Evolutionary conservation across 2,797 vertebrate species (phyloP), one percentile per base, ranked within the genome.

Genomic region (Gouania willdenowi): DNA sequence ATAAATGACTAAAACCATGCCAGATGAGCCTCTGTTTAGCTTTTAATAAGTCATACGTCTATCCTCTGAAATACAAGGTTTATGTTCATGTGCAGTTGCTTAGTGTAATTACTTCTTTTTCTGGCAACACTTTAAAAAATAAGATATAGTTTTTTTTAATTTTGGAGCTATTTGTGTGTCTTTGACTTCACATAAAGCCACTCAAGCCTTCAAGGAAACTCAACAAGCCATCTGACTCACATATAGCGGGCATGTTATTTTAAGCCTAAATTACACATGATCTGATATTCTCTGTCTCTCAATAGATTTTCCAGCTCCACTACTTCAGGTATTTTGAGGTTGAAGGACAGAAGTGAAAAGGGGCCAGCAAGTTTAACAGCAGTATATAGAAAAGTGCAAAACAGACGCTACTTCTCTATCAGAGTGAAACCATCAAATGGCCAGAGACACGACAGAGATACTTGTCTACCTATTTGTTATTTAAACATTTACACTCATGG

Each of bases 281-380:
- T 65, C 67, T 53, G 65, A 75, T 75, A 69, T 59, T 49, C 50
- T 10, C 63, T 49, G 50, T 10, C 63, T 51, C 67, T 52, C 57
- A 69, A 79, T 77, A 65, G 42, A 60, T 77, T 77, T 73, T 76
- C 66, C 75, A 75, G 77, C 42, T 39, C 26, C 37, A 17, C 36
- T 27, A 65, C 57, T 57, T 32, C 20, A 15, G 55, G 58, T 39
- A 17, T 26, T 34, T 50, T 10, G 49, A 49, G 52, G 51, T 28
- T 44, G 66, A 61, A 46, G 51, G 66, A 66, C 45, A 29, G 52
- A 28, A 13, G 62, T 59, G 11, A 53, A 61, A 30, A 56, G 54
- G 42, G 57, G 65, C 43, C 65, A 50, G 55, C 57, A 62, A 67
- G 38, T 71, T 75, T 64, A 66, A 31, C 27, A 49, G 46, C 7